Base-by-base conservation (phyloP, 2,888 invertebrate genomes). In the Amblyjoppa fuscipennis region DNA sequence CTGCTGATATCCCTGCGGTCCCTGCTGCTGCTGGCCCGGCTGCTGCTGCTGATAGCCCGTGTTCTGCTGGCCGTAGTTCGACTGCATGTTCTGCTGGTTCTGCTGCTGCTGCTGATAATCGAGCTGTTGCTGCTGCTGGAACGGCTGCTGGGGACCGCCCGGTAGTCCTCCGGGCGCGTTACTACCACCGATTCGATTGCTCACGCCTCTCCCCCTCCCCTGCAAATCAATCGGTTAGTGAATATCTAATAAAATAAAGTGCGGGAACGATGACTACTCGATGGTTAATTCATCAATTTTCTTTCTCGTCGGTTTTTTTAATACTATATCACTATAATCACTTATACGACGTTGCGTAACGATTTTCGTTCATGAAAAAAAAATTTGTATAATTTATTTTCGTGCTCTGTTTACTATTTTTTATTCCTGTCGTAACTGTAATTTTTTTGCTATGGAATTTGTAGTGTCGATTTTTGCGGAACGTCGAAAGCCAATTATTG, bases 201-300 rank as follows among this genome's bases (percentile, higher is more conserved):
- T 95, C 95, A 94, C 95, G 94, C 95, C 95, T 95, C 95, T 95
- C 95, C 95, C 95, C 95, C 95, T 96, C 96, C 95, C 95, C 95
- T 95, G 94, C 66, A 93, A 93, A 89, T 83, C 71, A 87, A 76
- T 28, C 6, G 53, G 76, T 45, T 5, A 61, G 16, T 13, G 13
- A 71, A 71, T 61, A 53, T 7, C 9, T 2, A 38, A 38, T 38
- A 38, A 38, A 68, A 38, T 16, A 11, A 1, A 34, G 1, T 61
- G 11, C 11, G 31, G 51, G 49, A 28, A 61, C 20, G 64, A 20
- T 9, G n/a, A 25, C 2, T 45, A 41, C 4, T 31, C 28, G 28
- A 56, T 68, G 25, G 9, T n/a, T n/a, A 61, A 61, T 49, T 13
- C 49, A 5, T 49, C 28, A 28, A 20, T 25, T 70, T 28, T 49